Evolutionary conservation across 2,888 invertebrate species (phyloP), one percentile per base, ranked within the genome.

Genomic region (Cetonia aurata): DNA sequence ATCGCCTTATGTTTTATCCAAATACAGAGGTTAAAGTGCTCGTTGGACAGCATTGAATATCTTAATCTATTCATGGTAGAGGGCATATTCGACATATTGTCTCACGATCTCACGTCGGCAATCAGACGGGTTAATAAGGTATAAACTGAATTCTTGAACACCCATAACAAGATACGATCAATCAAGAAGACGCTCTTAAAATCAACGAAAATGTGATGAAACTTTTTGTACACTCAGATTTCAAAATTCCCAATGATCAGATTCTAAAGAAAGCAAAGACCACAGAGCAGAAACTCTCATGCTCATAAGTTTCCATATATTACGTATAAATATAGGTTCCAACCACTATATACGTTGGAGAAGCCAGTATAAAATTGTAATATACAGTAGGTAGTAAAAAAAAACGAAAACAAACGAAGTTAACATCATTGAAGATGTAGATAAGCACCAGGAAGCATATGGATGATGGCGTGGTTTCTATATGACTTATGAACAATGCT

Each of bases 301-400:
- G n/a, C n/a, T n/a, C n/a, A n/a, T n/a, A n/a, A n/a, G n/a, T n/a
- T n/a, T n/a, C n/a, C n/a, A n/a, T n/a, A n/a, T n/a, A n/a, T n/a
- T n/a, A n/a, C n/a, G n/a, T n/a, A n/a, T n/a, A n/a, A n/a, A n/a
- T n/a, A n/a, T n/a, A n/a, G n/a, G n/a, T n/a, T n/a, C n/a, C n/a
- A n/a, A n/a, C n/a, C n/a, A n/a, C n/a, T n/a, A n/a, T n/a, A n/a
- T n/a, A n/a, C n/a, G n/a, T n/a, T n/a, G n/a, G n/a, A n/a, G n/a
- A n/a, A n/a, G n/a, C n/a, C n/a, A n/a, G 93, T 97, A 69, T 98
- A 98, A 96, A 97, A 97, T 86, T 92, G 98, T 98, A 87, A 89
- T 91, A 87, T 42, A 12, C 1, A 56, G 13, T 19, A 13, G 50
- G 41, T 41, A 53, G 41, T 25, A 33, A 33, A 52, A 25, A 37